phyloP scores from a whole-genome alignment of 2,797 vertebrate species.

The Pseudotriccus pelzelni region DNA sequence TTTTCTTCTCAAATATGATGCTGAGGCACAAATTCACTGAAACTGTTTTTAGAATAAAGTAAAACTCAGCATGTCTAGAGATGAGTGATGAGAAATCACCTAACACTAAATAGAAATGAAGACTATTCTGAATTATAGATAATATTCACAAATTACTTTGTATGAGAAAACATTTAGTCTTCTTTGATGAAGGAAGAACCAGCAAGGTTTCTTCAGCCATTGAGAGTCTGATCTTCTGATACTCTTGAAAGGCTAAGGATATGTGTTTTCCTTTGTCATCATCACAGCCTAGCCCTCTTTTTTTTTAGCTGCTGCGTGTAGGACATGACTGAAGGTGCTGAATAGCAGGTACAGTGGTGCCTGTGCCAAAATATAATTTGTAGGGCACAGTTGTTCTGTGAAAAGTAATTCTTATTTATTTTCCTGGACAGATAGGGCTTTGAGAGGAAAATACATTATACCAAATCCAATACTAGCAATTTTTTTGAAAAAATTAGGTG shows the following conservation, averaged over 20 bases:
- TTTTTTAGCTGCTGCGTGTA: background rate
- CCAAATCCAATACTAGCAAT: background rate
- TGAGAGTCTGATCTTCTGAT: background rate
- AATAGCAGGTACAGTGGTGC: background rate
- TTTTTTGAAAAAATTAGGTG: background rate
- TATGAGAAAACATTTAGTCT: background rate
- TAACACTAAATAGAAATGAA: background rate
- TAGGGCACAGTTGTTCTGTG: background rate
- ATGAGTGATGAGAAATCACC: background rate
- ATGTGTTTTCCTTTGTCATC: background rate
- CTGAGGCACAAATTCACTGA: background rate
- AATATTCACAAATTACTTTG: background rate
- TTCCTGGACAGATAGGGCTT: background rate
- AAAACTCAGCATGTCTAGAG: background rate
- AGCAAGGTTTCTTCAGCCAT: background rate
- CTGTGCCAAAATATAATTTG: background rate
- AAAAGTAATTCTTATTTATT: conserved; percentile 1
- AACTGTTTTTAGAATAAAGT: background rate
- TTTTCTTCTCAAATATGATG: background rate
- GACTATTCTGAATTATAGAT: background rate
- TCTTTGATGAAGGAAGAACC: background rate
- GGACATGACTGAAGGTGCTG: background rate
- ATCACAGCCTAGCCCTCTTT: background rate
- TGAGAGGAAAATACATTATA: background rate
- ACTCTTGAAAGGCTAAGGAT: background rate